A percentile compares a stretch with the other conserved stretches of the same genome.
Conservation (phyloP, 2,888 invertebrate species). For the Morpho helenor region DNA sequence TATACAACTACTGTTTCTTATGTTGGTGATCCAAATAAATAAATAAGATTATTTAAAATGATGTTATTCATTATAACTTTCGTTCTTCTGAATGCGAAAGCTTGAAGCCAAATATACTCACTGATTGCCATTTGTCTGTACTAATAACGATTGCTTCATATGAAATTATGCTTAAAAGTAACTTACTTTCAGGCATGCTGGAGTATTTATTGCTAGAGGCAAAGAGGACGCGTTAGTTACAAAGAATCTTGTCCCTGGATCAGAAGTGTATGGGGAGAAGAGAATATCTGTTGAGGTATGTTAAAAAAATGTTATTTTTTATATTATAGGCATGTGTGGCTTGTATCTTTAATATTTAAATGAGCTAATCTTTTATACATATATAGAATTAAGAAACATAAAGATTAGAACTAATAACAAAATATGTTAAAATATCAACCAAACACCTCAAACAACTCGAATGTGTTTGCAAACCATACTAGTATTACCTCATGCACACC, state of each 20-base stretch:
- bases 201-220: conserved; percentile 98
- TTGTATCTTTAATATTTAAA: neutral
- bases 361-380: too few relatives aligned
- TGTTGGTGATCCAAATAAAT: too few relatives aligned
- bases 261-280: conserved; percentile 99
- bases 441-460: too few relatives aligned
- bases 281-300: conserved; percentile 95
- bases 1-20: too few relatives aligned
- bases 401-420: too few relatives aligned
- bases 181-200: conserved; percentile 83
- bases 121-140: conserved; percentile 43
- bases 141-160: neutral
- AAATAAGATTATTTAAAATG: conserved; percentile 32
- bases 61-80: conserved; percentile 70
- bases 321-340: neutral
- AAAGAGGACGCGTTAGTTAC: conserved; percentile 99
- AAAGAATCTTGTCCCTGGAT: conserved; percentile 96
- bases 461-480: too few relatives aligned
- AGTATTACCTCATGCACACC: too few relatives aligned
- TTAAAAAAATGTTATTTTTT: conserved; percentile 15
- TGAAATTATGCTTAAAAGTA: neutral
- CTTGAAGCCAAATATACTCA: conserved; percentile 64
- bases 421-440: too few relatives aligned
- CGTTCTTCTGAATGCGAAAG: conserved; percentile 77
- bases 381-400: too few relatives aligned